A percentile compares a stretch with the other conserved stretches of the same genome.
Evolutionary conservation across 2,113 vertebrate species (phyloP).

Genomic region (Columba janthina): DNA sequence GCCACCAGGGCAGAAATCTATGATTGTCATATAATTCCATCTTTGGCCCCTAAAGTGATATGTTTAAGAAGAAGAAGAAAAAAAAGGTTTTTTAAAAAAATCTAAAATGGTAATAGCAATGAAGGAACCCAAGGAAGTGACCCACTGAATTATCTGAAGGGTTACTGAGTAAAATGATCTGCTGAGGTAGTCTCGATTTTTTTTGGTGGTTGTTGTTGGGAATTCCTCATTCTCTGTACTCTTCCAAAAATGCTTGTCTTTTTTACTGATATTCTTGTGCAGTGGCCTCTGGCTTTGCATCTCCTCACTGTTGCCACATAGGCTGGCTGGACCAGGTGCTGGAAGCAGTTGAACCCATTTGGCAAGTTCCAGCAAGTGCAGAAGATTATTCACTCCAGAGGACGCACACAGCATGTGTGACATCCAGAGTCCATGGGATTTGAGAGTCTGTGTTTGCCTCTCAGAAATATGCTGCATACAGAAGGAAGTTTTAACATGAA

Average conservation of each 20-base stretch:
- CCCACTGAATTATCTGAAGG: not conserved
- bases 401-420: not conserved
- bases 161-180: not conserved
- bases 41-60: not conserved
- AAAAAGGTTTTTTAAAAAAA: not conserved
- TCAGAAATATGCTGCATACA: not conserved
- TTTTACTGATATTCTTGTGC: not conserved
- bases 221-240: not conserved
- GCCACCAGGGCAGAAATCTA: too few relatives aligned
- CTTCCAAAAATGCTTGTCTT: not conserved
- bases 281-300: not conserved
- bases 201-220: not conserved
- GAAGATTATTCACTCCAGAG: not conserved
- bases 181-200: not conserved
- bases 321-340: not conserved
- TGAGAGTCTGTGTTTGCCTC: not conserved
- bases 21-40: not conserved
- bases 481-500: not conserved
- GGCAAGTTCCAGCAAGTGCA: not conserved
- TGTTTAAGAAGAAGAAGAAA: not conserved
- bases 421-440: not conserved
- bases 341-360: not conserved
- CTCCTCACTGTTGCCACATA: fast-evolving
- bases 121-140: not conserved
- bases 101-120: not conserved